A percentile compares a stretch with the other conserved stretches of the same genome.
Conservation (phyloP, 1,140 invertebrate species). For the Argopecten irradians region DNA sequence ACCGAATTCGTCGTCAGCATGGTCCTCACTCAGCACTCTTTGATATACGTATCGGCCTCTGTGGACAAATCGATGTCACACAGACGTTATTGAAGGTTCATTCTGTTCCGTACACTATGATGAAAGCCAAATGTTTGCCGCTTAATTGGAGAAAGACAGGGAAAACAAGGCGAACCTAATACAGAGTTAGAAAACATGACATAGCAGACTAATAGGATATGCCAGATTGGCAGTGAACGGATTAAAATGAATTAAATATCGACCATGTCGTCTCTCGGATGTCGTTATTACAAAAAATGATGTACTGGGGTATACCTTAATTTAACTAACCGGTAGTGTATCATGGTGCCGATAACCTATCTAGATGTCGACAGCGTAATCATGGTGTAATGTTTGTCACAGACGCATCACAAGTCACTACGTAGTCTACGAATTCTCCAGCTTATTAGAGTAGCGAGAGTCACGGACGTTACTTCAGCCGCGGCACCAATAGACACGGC, state of each 20-base stretch:
- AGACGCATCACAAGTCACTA: not conserved
- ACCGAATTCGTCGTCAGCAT: not conserved
- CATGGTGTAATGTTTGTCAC: not conserved
- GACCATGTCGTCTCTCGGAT: not conserved
- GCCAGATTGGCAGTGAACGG: constrained; percentile 14
- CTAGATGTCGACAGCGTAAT: not conserved
- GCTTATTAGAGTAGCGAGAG: not conserved
- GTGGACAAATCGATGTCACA: not conserved
- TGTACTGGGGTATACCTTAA: not conserved
- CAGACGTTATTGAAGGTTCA: not conserved
- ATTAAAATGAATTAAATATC: constrained; percentile 24
- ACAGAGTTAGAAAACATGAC: constrained; percentile 16
- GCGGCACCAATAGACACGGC: not conserved
- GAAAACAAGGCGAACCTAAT: not conserved
- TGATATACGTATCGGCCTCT: not conserved
- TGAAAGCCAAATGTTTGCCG: constrained; percentile 15
- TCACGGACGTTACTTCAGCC: not conserved
- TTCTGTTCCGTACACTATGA: not conserved
- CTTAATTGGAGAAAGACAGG: not conserved
- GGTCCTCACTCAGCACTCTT: not conserved
- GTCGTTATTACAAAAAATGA: not conserved
- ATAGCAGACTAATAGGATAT: constrained; percentile 1
- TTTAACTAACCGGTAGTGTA: not conserved
- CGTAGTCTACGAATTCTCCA: not conserved
- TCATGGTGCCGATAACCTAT: not conserved